These are phyloP conservation scores for Arizona elegans DNA, from an alignment of 2,113 vertebrate species.

Conservation along the genomic window DNA sequence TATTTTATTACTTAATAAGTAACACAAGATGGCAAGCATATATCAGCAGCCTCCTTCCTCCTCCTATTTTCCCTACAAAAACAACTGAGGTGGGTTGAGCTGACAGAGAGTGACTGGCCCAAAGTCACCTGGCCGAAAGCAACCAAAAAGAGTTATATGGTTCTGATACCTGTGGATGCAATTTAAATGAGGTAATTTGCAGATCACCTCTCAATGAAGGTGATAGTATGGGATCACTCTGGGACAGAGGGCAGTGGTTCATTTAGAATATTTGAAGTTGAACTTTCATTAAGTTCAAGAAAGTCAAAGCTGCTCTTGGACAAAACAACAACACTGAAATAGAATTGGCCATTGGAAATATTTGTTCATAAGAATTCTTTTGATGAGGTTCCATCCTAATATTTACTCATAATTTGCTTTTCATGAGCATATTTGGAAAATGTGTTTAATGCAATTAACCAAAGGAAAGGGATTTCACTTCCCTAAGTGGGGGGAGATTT, in stretches of 20 bases:
- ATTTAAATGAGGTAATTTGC: not conserved
- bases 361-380: not conserved
- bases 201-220: not conserved
- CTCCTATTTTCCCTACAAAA: not conserved
- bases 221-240: not conserved
- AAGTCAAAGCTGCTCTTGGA: not conserved
- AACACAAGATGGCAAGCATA: not conserved
- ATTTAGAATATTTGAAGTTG: not conserved
- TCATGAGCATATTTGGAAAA: not conserved
- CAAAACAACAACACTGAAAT: not conserved
- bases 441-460: not conserved
- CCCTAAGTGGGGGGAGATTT: not conserved
- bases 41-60: not conserved
- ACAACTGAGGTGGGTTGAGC: not conserved
- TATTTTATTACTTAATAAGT: not conserved
- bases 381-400: not conserved
- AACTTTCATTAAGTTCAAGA: not conserved
- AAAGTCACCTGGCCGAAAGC: not conserved
- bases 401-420: conserved; percentile 9
- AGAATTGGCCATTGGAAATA: not conserved
- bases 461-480: not conserved
- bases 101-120: not conserved
- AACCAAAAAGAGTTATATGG: not conserved
- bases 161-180: not conserved
- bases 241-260: not conserved